Base-by-base conservation (phyloP, 2,888 invertebrate genomes). In the Aleiodes leptofemur region DNA sequence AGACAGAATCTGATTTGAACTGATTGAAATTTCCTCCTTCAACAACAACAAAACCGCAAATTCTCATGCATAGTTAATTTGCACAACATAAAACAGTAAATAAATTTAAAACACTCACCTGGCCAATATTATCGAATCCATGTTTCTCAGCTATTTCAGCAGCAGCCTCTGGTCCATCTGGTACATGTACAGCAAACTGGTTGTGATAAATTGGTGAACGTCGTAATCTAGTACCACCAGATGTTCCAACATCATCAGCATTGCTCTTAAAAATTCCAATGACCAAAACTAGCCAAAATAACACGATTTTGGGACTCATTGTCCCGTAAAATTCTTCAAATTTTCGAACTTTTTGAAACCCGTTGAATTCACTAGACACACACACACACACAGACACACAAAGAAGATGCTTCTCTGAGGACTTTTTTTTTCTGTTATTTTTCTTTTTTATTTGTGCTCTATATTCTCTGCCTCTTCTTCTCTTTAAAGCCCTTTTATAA, bases 161-260 rank as follows among this genome's bases (percentile, higher is more conserved):
- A 59, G 96, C 97, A 77, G 92, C 92, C n/a, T 92, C 91, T 70
- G 91, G 90, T 16, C 94, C 94, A 57, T 92, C 94, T 29, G 95
- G 95, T 87, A 98, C 94, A 88, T 96, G 94, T 66, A 97, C 95
- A 68, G 97, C 98, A 87, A 96, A 96, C 88, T 96, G 93, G 90
- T 96, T 96, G 90, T 93, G 93, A 90, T 94, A 96, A 85, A 95
- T 91, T 56, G 90, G 89, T 43, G 51, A 48, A 23, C 13, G 75
- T 68, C 75, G 75, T 53, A n/a, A 74, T 82, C 77, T 53, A 77
- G 79, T 55, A 66, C 72, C 61, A 56, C 57, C n/a, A 64, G 72
- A 14, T 69, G 55, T 38, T 43, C 38, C 34, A 73, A 71, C 61
- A 72, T 69, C 14, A 34, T 74, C 56, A n/a, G 57, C 43, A 48